A percentile compares a stretch with the other conserved stretches of the same genome.
These are phyloP conservation scores for Ceratitis capitata DNA, from an alignment of 1,140 invertebrate genomes.

Conservation along the genomic window DNA sequence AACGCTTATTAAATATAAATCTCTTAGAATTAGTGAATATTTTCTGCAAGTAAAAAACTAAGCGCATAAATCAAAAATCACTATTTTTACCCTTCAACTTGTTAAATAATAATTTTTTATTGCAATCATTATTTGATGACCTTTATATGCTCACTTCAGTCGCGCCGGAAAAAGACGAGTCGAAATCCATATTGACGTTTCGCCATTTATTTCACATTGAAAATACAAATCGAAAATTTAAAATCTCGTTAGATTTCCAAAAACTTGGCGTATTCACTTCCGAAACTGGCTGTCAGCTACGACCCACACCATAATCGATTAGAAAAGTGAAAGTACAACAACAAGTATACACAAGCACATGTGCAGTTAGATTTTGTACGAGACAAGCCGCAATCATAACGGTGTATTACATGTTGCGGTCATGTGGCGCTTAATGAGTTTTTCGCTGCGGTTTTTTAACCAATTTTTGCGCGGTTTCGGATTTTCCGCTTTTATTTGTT, in stretches of 20 bases:
- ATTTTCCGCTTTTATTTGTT: not conserved
- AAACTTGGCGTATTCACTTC: not conserved
- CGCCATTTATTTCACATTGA: no score
- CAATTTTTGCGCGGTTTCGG: not conserved
- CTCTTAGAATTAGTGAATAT: no score
- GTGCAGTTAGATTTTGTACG: not conserved
- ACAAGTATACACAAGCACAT: not conserved
- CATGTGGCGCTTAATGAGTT: constrained; percentile 26
- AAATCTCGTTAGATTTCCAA: not conserved
- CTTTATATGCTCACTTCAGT: no score
- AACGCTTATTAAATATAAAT: no score
- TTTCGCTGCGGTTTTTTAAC: constrained; percentile 22
- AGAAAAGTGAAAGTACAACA: not conserved
- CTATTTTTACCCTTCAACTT: no score
- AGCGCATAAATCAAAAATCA: no score
- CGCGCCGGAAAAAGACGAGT: no score
- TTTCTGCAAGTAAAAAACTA: no score
- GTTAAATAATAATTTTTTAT: no score
- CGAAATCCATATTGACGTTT: no score
- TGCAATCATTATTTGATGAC: no score
- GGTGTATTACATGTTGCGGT: constrained; percentile 1
- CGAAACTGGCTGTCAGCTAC: not conserved
- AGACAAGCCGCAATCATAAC: not conserved
- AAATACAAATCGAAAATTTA: not conserved
- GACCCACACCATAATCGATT: not conserved